Evolutionary conservation across 30 jellyfish, hydroid and myxozoan species (phyloP), one percentile per base, ranked within the genome.

Genomic region (Calvadosia cruxmelitensis): DNA sequence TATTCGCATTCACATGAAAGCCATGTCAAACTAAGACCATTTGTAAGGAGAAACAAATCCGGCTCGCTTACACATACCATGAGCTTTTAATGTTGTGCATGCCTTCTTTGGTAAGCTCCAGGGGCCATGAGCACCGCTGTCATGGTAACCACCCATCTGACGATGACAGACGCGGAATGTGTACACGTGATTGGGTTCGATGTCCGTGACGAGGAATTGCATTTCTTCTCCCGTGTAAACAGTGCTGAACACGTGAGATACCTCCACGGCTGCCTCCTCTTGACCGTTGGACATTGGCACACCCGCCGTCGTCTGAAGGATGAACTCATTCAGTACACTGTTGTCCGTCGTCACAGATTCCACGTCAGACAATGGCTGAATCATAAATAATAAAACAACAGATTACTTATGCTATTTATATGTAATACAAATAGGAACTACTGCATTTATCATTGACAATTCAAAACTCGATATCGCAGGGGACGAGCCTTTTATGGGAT

Each of bases 31-130:
- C n/a, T n/a, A n/a, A n/a, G n/a, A n/a, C n/a, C n/a, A n/a, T n/a
- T n/a, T n/a, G n/a, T n/a, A n/a, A n/a, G n/a, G n/a, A n/a, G n/a
- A n/a, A n/a, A n/a, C n/a, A n/a, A n/a, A n/a, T n/a, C n/a, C n/a
- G n/a, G n/a, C n/a, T n/a, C n/a, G n/a, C n/a, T n/a, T n/a, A 29
- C 57, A 34, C 82, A 34, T 32, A 89, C 98, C 98, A 77, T 89
- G 93, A 24, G 98, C 89, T 26, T 92, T 69, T 30, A 81, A 70
- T 34, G 95, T 81, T 16, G 98, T 89, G 83, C 91, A 81, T n/a
- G 94, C 98, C 48, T 74, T 81, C 76, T 82, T 89, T 3, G 86
- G 42, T 53, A 89, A 64, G 53, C 98, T 89, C 98, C 98, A 89
- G 0, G 98, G 92, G 20, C 94, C 98, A 77, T 33, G 70, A 0